Evolutionary conservation across 2,888 invertebrate species (phyloP), one percentile per base, ranked within the genome.

Genomic region (Drymonia ruficornis): DNA sequence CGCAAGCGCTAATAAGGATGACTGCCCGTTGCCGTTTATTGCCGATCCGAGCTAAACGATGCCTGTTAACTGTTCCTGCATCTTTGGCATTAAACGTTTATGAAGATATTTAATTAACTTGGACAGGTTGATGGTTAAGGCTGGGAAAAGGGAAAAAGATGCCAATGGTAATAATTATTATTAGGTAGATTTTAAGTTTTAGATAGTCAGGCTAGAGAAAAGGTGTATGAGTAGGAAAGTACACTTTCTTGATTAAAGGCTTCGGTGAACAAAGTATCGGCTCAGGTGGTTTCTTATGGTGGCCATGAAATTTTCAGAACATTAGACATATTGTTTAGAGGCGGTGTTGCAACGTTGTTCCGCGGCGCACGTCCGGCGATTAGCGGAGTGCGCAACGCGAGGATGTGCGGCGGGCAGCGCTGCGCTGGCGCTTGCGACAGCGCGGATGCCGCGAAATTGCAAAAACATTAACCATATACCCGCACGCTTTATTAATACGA

Each of bases 381-480:
- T 90, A 88, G 80, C 57, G 65, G 78, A 80, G 75, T 87, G 80
- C 88, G 91, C 90, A 89, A 89, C 81, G 79, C 81, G 83, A 88
- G 91, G 91, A 91, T 90, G 90, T 81, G 83, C 87, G 64, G 66
- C 62, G 69, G 65, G 67, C 70, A 62, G 65, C 70, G 77, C 23
- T 4, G 81, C 74, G 80, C 77, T 70, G 74, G 78, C 76, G 81
- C 87, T 91, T 90, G 85, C 90, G 89, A 88, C 89, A 91, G 84
- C 86, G 83, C 91, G 91, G 91, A 91, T 87, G 87, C 89, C 84
- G 78, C 83, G 76, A 77, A 79, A 83, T 90, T 90, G 90, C 91
- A 86, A 78, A 71, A 76, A 76, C 74, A 81, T 81, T 78, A 81
- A 78, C 81, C 78, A 80, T 83, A 81, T 76, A 80, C 75, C 75